Evolutionary conservation across 2,113 vertebrate genomes (phyloP), one percentile per base, ranked within the genome.

Genomic region (Pitta sordida): DNA sequence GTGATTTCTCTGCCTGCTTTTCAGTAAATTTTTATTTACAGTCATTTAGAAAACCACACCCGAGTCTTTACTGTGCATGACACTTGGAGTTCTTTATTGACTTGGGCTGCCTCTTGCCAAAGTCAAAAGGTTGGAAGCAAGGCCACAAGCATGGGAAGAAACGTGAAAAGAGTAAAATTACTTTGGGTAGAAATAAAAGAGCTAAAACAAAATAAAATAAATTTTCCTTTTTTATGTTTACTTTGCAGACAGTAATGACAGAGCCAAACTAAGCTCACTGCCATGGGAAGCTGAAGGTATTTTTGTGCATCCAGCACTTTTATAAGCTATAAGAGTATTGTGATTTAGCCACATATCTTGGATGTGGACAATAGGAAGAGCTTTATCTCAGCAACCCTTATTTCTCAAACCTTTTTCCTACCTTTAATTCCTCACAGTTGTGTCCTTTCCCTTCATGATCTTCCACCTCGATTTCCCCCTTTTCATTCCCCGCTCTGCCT

Each of bases 31-130:
- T 82, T 63, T 41, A 76, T 92, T 91, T 58, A 92, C 24, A 80
- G 52, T 70, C 34, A 20, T 70, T 88, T 91, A 71, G 79, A 87
- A 91, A 69, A 59, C 39, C 23, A n/a, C 76, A 64, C 71, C 84
- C 59, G 59, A 59, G 39, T 12, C 93, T 91, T 91, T 82, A 83
- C 41, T 77, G 39, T 67, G 37, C 67, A 64, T 23, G 39, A 90
- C 71, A 83, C 67, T 94, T 76, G 51, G 76, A 95, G 76, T 5
- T 53, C 46, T 88, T 91, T 95, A 76, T 64, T 93, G 94, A 71
- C 92, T 69, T 49, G 36, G 5, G 29, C 43, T 86, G 23, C 43
- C 19, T 53, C 74, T 91, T 92, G 91, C 89, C 93, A 93, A 89
- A 85, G 81, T 62, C 51, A 41, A 46, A 94, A 63, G 51, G 27